A percentile compares a stretch with the other conserved stretches of the same genome.
Evolutionary conservation across 2,888 invertebrate genomes (phyloP).

Genomic region (Lycophotia porphyrea): DNA sequence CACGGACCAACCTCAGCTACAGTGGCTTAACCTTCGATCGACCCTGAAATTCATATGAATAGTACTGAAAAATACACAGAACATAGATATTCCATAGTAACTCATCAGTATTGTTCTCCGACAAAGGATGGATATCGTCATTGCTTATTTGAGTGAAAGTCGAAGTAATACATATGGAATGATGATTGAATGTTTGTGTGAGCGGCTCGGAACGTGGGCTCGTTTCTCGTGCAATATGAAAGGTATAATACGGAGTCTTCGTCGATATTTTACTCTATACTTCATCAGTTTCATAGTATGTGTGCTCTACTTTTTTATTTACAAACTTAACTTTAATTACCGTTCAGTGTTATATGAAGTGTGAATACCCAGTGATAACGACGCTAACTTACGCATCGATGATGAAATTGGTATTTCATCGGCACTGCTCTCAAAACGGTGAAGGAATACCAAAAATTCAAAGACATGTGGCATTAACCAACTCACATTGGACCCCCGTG

Average conservation of each 20-base stretch:
- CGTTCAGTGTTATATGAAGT: neutral
- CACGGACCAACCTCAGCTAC: neutral
- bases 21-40: neutral
- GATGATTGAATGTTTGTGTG: slow-evolving; percentile 28
- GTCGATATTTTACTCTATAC: neutral
- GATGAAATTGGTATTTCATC: neutral
- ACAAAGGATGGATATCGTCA: slow-evolving; percentile 13
- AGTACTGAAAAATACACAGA: neutral
- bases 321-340: neutral
- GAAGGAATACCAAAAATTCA: neutral
- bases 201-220: neutral
- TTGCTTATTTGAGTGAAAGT: slow-evolving; percentile 12
- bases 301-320: neutral
- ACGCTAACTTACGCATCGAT: neutral
- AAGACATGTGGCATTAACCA: neutral
- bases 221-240: slow-evolving; percentile 4
- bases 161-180: slow-evolving; percentile 31
- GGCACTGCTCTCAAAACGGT: neutral
- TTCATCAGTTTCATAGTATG: neutral
- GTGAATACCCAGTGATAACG: neutral
- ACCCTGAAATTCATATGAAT: neutral
- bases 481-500: neutral
- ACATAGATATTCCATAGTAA: neutral
- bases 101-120: no score
- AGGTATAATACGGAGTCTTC: neutral